Percentiles rank a stretch among this genome's conserved stretches.
These are phyloP conservation scores for Chamaetylas fuelleborni DNA, from an alignment of 2,113 vertebrate genomes.

Conservation along the genomic window DNA sequence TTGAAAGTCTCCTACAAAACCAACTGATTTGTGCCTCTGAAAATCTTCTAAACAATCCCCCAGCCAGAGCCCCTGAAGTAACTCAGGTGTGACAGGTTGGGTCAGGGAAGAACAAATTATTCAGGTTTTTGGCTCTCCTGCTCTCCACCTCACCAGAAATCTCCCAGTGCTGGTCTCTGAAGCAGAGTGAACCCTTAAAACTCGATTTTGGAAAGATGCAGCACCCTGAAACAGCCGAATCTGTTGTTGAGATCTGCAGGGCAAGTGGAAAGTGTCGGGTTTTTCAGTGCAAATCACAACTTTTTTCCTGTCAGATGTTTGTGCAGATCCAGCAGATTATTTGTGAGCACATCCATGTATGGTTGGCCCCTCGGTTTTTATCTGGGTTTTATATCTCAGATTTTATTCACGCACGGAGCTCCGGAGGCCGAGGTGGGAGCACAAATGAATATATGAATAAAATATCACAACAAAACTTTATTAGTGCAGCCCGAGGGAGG, in stretches of 20 bases:
- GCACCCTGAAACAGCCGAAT: not conserved
- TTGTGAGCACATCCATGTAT: rapidly evolving
- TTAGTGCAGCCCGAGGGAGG: not conserved
- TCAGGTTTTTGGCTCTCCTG: not conserved
- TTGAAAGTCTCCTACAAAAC: not conserved
- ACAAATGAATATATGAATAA: not conserved
- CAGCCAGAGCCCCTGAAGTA: not conserved
- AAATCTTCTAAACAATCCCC: not conserved
- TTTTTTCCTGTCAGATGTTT: not conserved
- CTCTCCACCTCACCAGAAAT: not conserved
- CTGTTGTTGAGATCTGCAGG: not conserved
- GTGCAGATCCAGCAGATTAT: not conserved
- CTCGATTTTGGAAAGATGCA: not conserved
- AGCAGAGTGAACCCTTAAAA: not conserved
- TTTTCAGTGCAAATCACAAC: not conserved
- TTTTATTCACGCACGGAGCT: not conserved
- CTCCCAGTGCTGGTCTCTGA: not conserved
- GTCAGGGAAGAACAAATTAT: not conserved
- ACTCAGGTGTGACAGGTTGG: not conserved
- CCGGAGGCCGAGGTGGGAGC: not conserved
- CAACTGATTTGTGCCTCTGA: not conserved
- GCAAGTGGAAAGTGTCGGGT: not conserved
- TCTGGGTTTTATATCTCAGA: not conserved
- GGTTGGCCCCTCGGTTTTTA: not conserved
- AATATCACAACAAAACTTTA: not conserved